A percentile compares a stretch with the other conserved stretches of the same genome.
Conservation (phyloP, 2,113 vertebrate genomes). For the Platysteira castanea region DNA sequence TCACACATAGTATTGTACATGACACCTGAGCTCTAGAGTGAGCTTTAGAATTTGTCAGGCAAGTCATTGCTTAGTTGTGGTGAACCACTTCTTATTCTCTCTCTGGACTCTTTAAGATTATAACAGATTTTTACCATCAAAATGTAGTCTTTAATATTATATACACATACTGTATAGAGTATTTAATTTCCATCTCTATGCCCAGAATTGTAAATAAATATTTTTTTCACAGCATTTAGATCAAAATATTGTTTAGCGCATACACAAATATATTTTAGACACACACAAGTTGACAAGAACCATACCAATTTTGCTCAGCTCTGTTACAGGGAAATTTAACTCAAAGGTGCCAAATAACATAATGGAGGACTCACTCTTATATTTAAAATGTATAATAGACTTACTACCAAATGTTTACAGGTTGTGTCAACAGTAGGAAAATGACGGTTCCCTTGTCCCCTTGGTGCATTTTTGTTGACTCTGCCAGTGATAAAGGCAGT, state of each 20-base stretch:
- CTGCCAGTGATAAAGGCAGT: not conserved
- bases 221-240: slow-evolving; percentile 30
- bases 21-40: slow-evolving; percentile 24
- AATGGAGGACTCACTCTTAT: not conserved
- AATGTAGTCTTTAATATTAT: not conserved
- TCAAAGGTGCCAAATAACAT: not conserved
- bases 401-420: not conserved
- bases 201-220: not conserved
- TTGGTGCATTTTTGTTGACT: not conserved
- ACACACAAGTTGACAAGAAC: slow-evolving; percentile 11
- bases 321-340: not conserved
- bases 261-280: slow-evolving; percentile 12
- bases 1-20: slow-evolving; percentile 20
- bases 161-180: not conserved
- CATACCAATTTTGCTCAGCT: not conserved
- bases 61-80: not conserved
- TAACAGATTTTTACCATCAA: not conserved
- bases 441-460: not conserved
- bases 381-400: not conserved
- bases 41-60: slow-evolving; percentile 20
- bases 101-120: not conserved
- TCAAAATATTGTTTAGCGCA: slow-evolving; percentile 4
- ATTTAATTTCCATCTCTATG: not conserved
- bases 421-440: not conserved
- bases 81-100: not conserved